phyloP scores from a whole-genome alignment of 2,888 invertebrate genomes.

The Cylindroiulus punctatus region DNA sequence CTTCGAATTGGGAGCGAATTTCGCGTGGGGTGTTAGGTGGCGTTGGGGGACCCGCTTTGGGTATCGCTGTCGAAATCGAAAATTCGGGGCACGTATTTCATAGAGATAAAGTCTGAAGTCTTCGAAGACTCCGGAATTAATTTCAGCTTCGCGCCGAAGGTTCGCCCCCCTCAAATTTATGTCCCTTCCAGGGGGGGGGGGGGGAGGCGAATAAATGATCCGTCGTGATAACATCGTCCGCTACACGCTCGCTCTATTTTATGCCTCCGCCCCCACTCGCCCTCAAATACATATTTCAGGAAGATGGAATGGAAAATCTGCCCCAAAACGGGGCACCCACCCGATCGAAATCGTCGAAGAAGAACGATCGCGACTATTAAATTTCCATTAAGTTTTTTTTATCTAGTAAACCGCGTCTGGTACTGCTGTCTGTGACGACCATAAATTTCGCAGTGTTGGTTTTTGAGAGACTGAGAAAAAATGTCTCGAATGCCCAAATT shows the following conservation, averaged over 20 bases:
- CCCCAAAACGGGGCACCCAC: too few species aligned
- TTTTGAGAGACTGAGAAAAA: neutral
- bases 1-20: neutral
- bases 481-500: too few species aligned
- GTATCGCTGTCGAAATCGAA: neutral
- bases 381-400: conserved; percentile 18
- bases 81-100: conserved; percentile 1
- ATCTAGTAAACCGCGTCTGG: neutral
- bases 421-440: neutral
- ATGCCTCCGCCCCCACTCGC: too few species aligned
- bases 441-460: neutral
- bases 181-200: neutral
- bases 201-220: neutral
- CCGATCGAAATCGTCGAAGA: neutral
- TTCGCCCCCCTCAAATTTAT: neutral
- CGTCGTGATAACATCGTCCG: neutral
- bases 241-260: neutral
- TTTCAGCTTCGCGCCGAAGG: neutral
- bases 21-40: too few species aligned
- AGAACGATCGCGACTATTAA: neutral
- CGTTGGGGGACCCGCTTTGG: too few species aligned
- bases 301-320: too few species aligned
- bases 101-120: neutral
- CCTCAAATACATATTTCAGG: too few species aligned
- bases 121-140: neutral